Percentiles rank a stretch among this genome's conserved stretches.
Conservation (phyloP, 2,888 invertebrate genomes). For the Heteromurus nitidus region DNA sequence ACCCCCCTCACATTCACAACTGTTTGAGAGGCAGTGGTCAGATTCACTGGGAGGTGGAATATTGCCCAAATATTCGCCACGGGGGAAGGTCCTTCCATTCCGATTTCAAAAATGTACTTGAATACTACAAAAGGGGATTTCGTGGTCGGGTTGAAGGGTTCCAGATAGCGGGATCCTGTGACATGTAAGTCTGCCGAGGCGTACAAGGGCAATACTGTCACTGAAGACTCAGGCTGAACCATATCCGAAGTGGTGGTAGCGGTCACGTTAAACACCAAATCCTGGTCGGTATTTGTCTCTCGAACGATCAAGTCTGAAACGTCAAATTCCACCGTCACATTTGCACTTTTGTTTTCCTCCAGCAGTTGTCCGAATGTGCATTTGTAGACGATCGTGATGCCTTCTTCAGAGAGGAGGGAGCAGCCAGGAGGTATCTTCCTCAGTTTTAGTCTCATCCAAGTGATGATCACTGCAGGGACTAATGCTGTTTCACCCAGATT, state of each 20-base stretch:
- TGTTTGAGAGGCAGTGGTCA: slow-evolving; percentile 22
- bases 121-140: slow-evolving; percentile 7
- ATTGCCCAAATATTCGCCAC: slow-evolving; percentile 31
- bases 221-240: background rate
- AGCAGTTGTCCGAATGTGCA: slow-evolving; percentile 53
- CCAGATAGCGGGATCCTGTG: background rate
- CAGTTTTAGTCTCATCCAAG: slow-evolving; percentile 52
- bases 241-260: slow-evolving; percentile 59
- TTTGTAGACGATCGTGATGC: slow-evolving; percentile 5
- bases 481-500: slow-evolving; percentile 76
- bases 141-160: slow-evolving; percentile 25
- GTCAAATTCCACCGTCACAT: slow-evolving; percentile 62
- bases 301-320: slow-evolving; percentile 29
- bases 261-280: slow-evolving; percentile 53
- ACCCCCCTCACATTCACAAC: slow-evolving; percentile 24
- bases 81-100: slow-evolving; percentile 49
- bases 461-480: slow-evolving; percentile 73
- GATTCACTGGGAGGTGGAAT: slow-evolving; percentile 61
- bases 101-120: slow-evolving; percentile 40
- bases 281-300: background rate
- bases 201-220: background rate
- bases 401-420: background rate
- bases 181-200: slow-evolving; percentile 40
- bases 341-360: slow-evolving; percentile 12
- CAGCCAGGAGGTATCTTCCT: slow-evolving; percentile 53